Evolutionary conservation across 35 echinoderm and acorn worm genomes (phyloP).

Genomic region (Ophiothrix spiculata): DNA sequence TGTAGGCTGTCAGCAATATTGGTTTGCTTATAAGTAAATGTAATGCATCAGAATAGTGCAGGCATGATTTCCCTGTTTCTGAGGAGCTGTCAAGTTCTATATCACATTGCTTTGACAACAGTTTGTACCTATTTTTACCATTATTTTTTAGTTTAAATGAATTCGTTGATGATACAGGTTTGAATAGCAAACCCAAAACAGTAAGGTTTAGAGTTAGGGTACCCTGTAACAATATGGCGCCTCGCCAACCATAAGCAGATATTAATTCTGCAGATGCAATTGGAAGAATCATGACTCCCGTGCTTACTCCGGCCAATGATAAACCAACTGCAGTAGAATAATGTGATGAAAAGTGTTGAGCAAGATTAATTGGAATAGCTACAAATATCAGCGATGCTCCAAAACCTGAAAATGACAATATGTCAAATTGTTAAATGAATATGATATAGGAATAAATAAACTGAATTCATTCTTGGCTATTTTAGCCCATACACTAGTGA

Average conservation of each 20-base stretch:
- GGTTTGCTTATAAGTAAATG: neutral
- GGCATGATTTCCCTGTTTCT: too few species aligned
- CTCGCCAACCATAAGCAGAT: neutral
- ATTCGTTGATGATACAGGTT: too few species aligned
- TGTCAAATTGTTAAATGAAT: too few species aligned
- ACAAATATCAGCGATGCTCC: neutral
- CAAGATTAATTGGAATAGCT: neutral
- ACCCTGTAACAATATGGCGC: neutral
- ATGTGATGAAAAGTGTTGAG: neutral
- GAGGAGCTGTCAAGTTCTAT: neutral
- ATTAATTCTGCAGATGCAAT: neutral
- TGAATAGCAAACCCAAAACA: neutral
- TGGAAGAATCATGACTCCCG: neutral
- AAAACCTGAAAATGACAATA: neutral
- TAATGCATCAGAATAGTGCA: too few species aligned
- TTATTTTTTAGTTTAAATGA: neutral
- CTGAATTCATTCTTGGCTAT: too few species aligned
- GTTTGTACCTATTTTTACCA: neutral
- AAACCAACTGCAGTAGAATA: neutral
- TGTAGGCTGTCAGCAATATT: neutral
- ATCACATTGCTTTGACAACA: neutral
- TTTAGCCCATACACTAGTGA: too few species aligned
- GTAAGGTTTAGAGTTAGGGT: neutral
- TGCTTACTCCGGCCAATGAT: neutral
- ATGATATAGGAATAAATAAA: too few species aligned